These are phyloP conservation scores for Enteromius viviparus DNA, from an alignment of 2,797 vertebrate genomes.

Conservation along the genomic window DNA sequence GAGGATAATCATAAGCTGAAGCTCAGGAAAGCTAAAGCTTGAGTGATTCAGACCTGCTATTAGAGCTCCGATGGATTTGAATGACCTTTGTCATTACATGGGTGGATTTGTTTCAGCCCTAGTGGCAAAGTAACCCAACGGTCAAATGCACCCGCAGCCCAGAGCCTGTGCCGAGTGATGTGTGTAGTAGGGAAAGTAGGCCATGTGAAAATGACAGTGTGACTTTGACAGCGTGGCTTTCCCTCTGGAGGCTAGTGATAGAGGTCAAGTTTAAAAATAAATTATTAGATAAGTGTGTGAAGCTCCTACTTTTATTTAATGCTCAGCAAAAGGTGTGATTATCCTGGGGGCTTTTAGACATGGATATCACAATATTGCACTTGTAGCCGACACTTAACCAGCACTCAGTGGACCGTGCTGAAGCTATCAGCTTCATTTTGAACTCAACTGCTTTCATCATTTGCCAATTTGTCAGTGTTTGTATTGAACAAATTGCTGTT, in stretches of 20 bases:
- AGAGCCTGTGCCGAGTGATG: constrained; percentile 12
- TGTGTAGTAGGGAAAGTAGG: constrained; percentile 48
- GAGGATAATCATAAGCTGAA: constrained; percentile 22
- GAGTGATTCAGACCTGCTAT: constrained; percentile 32
- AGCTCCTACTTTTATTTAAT: constrained; percentile 61
- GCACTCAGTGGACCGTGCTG: not conserved
- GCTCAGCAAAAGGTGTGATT: constrained; percentile 30
- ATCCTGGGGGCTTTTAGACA: constrained; percentile 23
- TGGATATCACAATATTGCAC: constrained; percentile 1
- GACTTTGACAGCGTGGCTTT: constrained; percentile 42
- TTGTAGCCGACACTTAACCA: not conserved
- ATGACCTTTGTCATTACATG: constrained; percentile 53
- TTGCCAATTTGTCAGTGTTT: not conserved
- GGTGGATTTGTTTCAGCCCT: constrained; percentile 47
- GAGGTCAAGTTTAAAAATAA: constrained; percentile 65
- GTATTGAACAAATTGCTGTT: too few species aligned
- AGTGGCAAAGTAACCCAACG: constrained; percentile 41
- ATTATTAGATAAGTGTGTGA: constrained; percentile 59
- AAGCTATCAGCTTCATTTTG: not conserved
- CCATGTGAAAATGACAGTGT: constrained; percentile 49
- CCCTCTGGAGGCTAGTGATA: constrained; percentile 49
- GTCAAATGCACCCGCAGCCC: not conserved
- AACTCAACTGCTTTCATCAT: not conserved
- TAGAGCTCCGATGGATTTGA: constrained; percentile 40
- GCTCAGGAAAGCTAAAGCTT: constrained; percentile 6